These are phyloP conservation scores for Chelonus formosanus DNA, from an alignment of 2,888 invertebrate genomes.

Conservation along the genomic window DNA sequence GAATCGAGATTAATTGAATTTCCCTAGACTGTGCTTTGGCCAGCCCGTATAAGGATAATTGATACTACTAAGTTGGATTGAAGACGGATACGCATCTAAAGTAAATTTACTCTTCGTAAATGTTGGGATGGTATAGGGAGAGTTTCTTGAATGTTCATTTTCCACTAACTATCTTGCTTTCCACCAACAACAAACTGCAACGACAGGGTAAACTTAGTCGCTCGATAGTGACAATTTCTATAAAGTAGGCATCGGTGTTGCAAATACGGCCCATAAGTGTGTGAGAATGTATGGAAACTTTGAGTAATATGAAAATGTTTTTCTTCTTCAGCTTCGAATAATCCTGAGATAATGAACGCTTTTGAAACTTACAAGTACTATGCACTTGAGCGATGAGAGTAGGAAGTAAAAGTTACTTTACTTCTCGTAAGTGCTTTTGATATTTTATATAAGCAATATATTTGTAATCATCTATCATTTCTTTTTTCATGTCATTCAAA, in stretches of 20 bases:
- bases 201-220: constrained; percentile 7
- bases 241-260: no score
- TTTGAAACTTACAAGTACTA: constrained; percentile 3
- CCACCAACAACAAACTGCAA: not conserved
- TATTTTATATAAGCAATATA: no score
- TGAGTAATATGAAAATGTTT: constrained; percentile 6
- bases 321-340: not conserved
- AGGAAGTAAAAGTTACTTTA: not conserved
- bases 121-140: not conserved
- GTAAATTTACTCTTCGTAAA: constrained; percentile 5
- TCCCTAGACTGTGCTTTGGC: constrained; percentile 30
- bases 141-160: constrained; percentile 12
- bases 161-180: not conserved
- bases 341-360: not conserved
- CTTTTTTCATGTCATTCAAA: no score
- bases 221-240: not conserved
- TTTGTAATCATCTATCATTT: no score
- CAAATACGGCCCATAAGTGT: not conserved
- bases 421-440: constrained; percentile 1
- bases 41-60: constrained; percentile 36
- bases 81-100: constrained; percentile 6
- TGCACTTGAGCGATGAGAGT: constrained; percentile 10
- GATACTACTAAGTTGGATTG: constrained; percentile 22
- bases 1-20: constrained; percentile 38
- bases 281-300: constrained; percentile 1